These are phyloP conservation scores for Melangyna quadrimaculata DNA, from an alignment of 2,888 invertebrate genomes.

Conservation along the genomic window DNA sequence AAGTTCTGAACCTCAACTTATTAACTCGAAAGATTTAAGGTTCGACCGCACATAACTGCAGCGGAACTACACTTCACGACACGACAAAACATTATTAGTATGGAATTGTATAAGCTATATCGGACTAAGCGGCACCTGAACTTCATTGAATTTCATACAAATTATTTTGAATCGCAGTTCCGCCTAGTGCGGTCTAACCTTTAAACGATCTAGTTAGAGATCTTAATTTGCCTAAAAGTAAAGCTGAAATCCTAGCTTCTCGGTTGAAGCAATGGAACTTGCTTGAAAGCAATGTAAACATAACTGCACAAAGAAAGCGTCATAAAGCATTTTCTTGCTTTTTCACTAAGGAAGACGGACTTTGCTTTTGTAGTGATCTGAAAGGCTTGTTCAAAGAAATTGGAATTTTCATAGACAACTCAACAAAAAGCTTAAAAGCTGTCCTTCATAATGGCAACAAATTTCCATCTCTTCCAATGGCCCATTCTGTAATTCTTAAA, in stretches of 20 bases:
- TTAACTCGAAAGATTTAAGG: background rate
- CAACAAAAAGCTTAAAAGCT: background rate
- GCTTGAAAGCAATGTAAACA: background rate
- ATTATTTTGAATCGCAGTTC: too few species aligned
- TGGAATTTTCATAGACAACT: background rate
- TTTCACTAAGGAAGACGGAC: slow-evolving; percentile 1
- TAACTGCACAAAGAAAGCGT: background rate
- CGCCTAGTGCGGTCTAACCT: too few species aligned
- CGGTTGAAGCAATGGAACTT: background rate
- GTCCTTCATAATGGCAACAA: slow-evolving; percentile 70
- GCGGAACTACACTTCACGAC: too few species aligned
- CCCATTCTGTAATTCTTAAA: slow-evolving; percentile 74
- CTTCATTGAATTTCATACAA: too few species aligned
- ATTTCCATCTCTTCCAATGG: slow-evolving; percentile 74
- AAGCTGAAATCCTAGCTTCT: slow-evolving; percentile 2
- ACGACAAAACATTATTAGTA: too few species aligned
- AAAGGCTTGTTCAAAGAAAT: background rate
- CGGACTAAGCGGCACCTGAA: too few species aligned
- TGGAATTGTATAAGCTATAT: too few species aligned
- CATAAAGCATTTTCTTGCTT: background rate
- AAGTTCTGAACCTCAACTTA: background rate
- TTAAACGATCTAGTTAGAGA: slow-evolving; percentile 17
- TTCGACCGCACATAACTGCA: too few species aligned
- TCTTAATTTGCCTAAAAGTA: background rate
- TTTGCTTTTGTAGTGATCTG: background rate